Conservation (phyloP, 2,113 vertebrate species). For the Takifugu bimaculatus region DNA sequence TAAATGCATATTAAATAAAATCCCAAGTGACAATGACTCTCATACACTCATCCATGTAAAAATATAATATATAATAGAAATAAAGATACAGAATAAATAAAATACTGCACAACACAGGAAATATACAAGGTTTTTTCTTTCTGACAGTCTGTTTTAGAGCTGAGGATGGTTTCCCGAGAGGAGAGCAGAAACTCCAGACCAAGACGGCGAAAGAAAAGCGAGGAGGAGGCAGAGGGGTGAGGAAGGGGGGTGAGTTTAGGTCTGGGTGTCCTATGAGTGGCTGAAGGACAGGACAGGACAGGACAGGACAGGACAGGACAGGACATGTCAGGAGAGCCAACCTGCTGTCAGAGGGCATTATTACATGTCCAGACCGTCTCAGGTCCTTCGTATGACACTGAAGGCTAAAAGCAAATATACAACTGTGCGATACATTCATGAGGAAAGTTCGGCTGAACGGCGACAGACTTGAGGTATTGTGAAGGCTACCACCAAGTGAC, state of each 20-base stretch:
- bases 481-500: background rate
- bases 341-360: conserved; percentile 48
- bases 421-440: conserved; percentile 44
- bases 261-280: background rate
- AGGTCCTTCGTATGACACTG: background rate
- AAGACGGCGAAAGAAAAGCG: conserved; percentile 4
- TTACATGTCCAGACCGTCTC: background rate
- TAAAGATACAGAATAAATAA: conserved; percentile 64
- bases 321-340: conserved; percentile 16
- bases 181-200: conserved; percentile 7
- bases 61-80: conserved; percentile 58
- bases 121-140: conserved; percentile 30
- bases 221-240: background rate
- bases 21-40: conserved; percentile 26
- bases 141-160: conserved; percentile 16
- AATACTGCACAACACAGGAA: conserved; percentile 60
- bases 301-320: conserved; percentile 16
- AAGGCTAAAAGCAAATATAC: conserved; percentile 14
- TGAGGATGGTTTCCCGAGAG: conserved; percentile 19
- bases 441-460: conserved; percentile 21
- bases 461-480: background rate
- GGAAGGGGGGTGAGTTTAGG: conserved; percentile 1
- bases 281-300: conserved; percentile 14
- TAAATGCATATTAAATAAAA: conserved; percentile 56
- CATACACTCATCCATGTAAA: conserved; percentile 30